Base-by-base conservation (phyloP, 2,888 invertebrate genomes). In the Epiperipatus broadwayi region DNA sequence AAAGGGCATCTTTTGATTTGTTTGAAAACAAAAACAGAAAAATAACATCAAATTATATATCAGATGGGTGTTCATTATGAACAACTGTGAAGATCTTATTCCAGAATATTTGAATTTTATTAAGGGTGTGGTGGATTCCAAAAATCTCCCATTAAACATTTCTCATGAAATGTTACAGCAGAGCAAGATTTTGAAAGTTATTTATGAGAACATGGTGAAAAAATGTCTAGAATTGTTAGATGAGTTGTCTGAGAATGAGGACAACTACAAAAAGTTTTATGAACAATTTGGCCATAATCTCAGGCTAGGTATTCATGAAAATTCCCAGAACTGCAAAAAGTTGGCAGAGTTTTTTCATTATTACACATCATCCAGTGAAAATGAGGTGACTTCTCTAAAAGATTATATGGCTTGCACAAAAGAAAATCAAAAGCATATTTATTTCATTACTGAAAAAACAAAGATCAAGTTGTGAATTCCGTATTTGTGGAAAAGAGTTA, bases 131-230 rank as follows among this genome's bases (percentile, higher is more conserved):
- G 60, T 61, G 5, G 61, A 61, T 48, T 55, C 55, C 28, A 60
- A 61, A 47, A 60, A 61, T 44, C 47, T 61, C 34, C 60, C 60
- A 22, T 49, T 61, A 21, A 61, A 61, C 49, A 61, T 61, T 44
- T 59, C 58, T 14, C 52, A 60, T 50, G 60, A 61, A 47, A 61
- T 55, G 53, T 49, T 61, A n/a, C 60, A 61, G 43, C 60, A 61
- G 45, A 58, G 55, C 48, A 60, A 60, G 47, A 60, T 60, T 44
- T 50, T 60, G 35, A 60, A 60, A 49, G 60, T 61, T 14, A 60
- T 60, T 44, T 48, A 60, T 16, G 60, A 60, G 47, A 60, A 61
- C 47, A 43, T 60, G 20, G 60, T 61, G 33, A 60, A 61, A 48
- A 61, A 61, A 41, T 57, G 57, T 42, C 28, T 61, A 30, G 60